Base-by-base conservation (phyloP, 2,113 vertebrate species). In the Halcyon senegalensis region DNA sequence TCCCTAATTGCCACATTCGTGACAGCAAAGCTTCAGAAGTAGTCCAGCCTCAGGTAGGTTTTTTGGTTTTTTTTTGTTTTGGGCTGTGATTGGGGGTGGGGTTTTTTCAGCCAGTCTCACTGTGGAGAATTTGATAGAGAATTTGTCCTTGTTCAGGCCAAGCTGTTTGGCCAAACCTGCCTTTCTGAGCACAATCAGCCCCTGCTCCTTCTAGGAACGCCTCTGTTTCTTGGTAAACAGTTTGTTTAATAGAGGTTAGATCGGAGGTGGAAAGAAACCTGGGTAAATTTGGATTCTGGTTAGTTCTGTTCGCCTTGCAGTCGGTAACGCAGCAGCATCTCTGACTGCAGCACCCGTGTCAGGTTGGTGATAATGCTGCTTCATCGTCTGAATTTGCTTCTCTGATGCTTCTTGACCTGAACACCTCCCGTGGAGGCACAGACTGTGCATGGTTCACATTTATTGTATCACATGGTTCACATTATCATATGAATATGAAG, bases 321-420 rank as follows among this genome's bases (percentile, higher is more conserved):
- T 17, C 44, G 37, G 20, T 43, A 60, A 35, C 21, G 43, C 37
- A 16, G 63, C 56, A 82, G 13, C 70, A 37, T 20, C 62, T 50
- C 62, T 62, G 69, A 12, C 60, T 30, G 6, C 5, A 51, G 68
- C 35, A 44, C 1, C 41, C 68, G 0, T 28, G 48, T 56, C 5
- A 35, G 60, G 13, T 7, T 11, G 44, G 70, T 35, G 7, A 15
- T 27, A 19, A 9, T 14, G 28, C 31, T 56, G 10, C 55, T 92
- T 53, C 16, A 9, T 30, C 4, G 1, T 28, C 30, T 4, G 3
- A 16, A 28, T 72, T 86, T 24, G 10, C 19, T 70, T 43, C 70
- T 11, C 0, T 41, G 77, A 14, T 35, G 3, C 11, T 27, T 24
- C 6, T 50, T 11, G 7, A 33, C 48, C 48, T 41, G n/a, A 48